Percentiles rank a stretch among this genome's conserved stretches.
Evolutionary conservation across 1,140 invertebrate species (phyloP).

Genomic region (Propsilocerus akamusi): DNA sequence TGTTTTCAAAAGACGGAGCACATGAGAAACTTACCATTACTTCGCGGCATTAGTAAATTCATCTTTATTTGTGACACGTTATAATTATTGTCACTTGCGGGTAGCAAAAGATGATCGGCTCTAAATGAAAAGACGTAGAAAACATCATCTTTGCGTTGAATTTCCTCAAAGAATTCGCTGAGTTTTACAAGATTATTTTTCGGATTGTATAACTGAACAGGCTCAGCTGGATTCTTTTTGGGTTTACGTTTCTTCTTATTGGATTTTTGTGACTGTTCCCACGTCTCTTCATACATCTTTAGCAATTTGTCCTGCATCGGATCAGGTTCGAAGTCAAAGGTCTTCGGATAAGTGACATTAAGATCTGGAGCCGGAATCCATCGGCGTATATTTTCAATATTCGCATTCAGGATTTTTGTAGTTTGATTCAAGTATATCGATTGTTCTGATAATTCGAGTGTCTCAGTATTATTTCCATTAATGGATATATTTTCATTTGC

Average conservation of each 20-base stretch:
- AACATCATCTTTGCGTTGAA: background rate
- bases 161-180: background rate
- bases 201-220: background rate
- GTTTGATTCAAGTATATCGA: background rate
- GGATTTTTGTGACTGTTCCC: background rate
- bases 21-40: background rate
- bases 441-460: background rate
- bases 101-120: background rate
- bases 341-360: background rate
- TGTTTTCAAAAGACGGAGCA: background rate
- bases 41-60: background rate
- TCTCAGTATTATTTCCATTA: background rate
- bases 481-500: background rate
- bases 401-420: background rate
- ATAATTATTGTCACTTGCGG: background rate
- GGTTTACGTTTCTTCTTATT: background rate
- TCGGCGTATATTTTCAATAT: background rate
- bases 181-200: background rate
- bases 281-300: background rate
- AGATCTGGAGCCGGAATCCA: background rate
- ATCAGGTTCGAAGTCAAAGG: background rate
- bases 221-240: background rate
- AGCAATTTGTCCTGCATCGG: background rate
- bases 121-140: background rate
- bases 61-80: background rate